Percentiles rank a stretch among this genome's conserved stretches.
phyloP scores from a whole-genome alignment of 2,888 invertebrate genomes.

The Sarcophaga rosellei region DNA sequence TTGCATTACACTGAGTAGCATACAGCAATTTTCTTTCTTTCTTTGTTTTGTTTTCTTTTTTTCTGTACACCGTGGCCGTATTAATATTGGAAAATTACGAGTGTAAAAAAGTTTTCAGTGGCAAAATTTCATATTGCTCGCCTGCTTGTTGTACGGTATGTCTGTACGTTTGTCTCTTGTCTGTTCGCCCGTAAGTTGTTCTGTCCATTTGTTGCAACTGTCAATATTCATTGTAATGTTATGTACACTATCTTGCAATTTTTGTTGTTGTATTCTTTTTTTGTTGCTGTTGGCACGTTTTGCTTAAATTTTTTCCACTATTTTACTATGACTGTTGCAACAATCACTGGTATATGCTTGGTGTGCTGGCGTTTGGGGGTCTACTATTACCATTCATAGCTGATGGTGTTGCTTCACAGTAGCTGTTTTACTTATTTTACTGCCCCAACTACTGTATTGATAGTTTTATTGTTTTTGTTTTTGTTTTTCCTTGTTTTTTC shows the following conservation, averaged over 20 bases:
- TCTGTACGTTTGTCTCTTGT: constrained; percentile 24
- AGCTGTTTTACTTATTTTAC: constrained; percentile 50
- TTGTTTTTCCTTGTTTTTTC: not conserved
- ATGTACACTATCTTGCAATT: constrained; percentile 32
- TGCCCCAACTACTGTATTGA: constrained; percentile 61
- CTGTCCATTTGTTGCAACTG: constrained; percentile 56
- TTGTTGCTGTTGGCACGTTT: constrained; percentile 51
- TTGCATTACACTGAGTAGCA: not conserved
- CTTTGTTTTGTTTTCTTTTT: not conserved
- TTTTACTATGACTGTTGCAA: not conserved
- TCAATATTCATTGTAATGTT: constrained; percentile 50
- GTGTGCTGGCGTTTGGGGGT: not conserved
- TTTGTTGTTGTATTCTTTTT: not conserved
- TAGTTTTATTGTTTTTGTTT: constrained; percentile 60
- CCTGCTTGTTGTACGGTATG: constrained; percentile 10
- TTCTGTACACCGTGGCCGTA: not conserved
- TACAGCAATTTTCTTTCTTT: not conserved
- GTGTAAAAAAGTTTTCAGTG: not conserved
- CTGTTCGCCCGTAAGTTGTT: constrained; percentile 12
- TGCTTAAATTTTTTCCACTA: not conserved
- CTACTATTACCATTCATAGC: not conserved
- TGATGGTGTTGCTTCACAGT: constrained; percentile 21
- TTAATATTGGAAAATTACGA: not conserved
- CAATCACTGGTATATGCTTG: constrained; percentile 1
- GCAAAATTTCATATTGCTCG: constrained; percentile 47